Evolutionary conservation across 2,797 vertebrate genomes (phyloP), one percentile per base, ranked within the genome.

Genomic region (Ispidina picta): DNA sequence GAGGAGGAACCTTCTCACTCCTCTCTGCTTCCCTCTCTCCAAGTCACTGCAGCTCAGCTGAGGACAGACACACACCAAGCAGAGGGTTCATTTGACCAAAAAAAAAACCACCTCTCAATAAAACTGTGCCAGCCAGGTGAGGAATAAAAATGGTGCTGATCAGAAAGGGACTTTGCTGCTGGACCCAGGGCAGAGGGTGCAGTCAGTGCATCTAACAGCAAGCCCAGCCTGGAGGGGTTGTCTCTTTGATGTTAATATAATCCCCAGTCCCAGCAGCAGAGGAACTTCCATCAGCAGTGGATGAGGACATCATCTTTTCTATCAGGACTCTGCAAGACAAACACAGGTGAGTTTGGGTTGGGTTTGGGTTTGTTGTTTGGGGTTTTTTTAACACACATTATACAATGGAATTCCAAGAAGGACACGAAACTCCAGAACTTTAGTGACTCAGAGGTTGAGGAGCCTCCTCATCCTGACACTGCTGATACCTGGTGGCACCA

Each of bases 271-370:
- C 92, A 9, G 97, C 87, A 90, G 96, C 31, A 89, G 96, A 96
- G 35, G 88, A 21, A 20, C 31, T 60, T n/a, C 96, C 97, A 35
- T 97, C 97, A 13, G 91, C 85, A 5, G 52, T 82, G 82, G 76
- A 96, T 3, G 95, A 96, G 59, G 74, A 85, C 97, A 98, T 98
- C 97, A 98, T 98, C 96, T 97, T 97, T 80, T 98, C 98, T 82
- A 98, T 96, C 62, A 98, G 98, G 49, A 98, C 97, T 90, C 97
- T 98, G 75, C 31, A 79, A 92, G 75, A 60, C 58, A 92, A 78
- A 31, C 12, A 91, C 4, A 65, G 3, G 9, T 22, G 33, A 63
- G 43, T 10, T 83, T 29, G 33, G 46, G 21, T 1, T 12, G 15
- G 35, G 4, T 15, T 20, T 31, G 5, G 26, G 1, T 8, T 21